Evolutionary conservation across 1,140 invertebrate genomes (phyloP).

Genomic region (Colletes latitarsis): DNA sequence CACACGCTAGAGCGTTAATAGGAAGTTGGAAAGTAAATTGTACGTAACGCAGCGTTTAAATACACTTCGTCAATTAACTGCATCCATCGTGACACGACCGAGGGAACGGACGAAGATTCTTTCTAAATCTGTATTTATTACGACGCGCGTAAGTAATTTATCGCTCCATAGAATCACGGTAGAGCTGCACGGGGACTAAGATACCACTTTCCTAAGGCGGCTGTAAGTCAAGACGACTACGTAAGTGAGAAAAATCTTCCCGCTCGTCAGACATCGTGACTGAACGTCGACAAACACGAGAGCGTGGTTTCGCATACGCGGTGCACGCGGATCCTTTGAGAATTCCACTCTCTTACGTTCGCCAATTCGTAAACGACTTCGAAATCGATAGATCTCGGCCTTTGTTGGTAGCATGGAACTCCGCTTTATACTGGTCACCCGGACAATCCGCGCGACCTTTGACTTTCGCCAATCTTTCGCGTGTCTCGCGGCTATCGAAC

Average conservation of each 20-base stretch:
- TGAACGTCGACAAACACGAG: not conserved
- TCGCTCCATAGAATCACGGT: not conserved
- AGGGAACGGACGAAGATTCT: not conserved
- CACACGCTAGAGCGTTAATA: too few species aligned
- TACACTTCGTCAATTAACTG: not conserved
- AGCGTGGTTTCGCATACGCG: not conserved
- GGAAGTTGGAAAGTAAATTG: too few species aligned
- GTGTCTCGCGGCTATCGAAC: slow-evolving; percentile 14
- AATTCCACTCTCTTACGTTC: slow-evolving; percentile 27
- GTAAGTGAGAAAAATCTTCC: slow-evolving; percentile 35
- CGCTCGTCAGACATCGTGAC: not conserved
- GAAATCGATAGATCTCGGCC: slow-evolving; percentile 34
- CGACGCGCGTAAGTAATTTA: slow-evolving; percentile 30
- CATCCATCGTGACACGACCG: not conserved
- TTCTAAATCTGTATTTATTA: slow-evolving; percentile 21
- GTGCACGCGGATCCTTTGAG: not conserved
- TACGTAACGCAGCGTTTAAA: too few species aligned
- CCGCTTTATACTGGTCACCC: slow-evolving; percentile 28
- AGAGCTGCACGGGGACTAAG: not conserved
- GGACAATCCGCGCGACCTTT: slow-evolving; percentile 23
- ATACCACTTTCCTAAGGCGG: not conserved
- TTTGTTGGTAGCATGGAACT: slow-evolving; percentile 1
- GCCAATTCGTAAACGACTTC: slow-evolving; percentile 53
- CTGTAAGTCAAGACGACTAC: not conserved
- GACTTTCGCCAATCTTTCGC: slow-evolving; percentile 30